Conservation (phyloP, 2,888 invertebrate genomes). For the Caenorhabditis sp. region DNA sequence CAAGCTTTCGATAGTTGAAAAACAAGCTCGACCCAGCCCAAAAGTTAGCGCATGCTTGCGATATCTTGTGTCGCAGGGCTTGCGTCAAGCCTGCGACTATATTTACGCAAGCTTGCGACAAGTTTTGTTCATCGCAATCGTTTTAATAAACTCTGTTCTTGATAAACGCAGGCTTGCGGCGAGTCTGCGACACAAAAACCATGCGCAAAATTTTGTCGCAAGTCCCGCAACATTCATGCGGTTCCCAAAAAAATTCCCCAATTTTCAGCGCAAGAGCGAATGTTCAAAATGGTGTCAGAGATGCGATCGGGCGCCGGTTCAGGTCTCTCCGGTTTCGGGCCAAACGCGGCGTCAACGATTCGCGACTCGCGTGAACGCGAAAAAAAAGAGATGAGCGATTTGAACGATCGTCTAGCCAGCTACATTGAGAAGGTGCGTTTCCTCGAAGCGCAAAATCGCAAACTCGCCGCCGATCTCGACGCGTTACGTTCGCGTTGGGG, state of each 20-base stretch:
- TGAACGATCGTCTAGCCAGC: conserved; percentile 31
- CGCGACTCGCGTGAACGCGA: conserved; percentile 29
- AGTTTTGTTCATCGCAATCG: too few relatives aligned
- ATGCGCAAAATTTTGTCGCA: too few relatives aligned
- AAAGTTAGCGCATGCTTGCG: too few relatives aligned
- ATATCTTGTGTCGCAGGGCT: too few relatives aligned
- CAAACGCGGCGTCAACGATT: conserved; percentile 70
- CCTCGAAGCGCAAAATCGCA: conserved; percentile 70
- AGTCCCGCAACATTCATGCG: too few relatives aligned
- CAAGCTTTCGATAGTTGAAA: too few relatives aligned
- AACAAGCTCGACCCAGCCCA: too few relatives aligned
- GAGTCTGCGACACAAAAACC: too few relatives aligned
- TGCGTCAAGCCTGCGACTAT: too few relatives aligned
- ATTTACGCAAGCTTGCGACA: too few relatives aligned
- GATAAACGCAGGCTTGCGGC: too few relatives aligned
- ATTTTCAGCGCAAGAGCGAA: conserved; percentile 50
- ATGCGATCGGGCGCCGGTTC: conserved; percentile 45
- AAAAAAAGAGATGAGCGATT: conserved; percentile 27
- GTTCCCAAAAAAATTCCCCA: neutral
- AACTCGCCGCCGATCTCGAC: conserved; percentile 69
- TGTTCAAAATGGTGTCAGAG: conserved; percentile 70
- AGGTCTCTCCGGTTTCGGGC: conserved; percentile 50
- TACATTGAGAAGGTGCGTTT: conserved; percentile 61
- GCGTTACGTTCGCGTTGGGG: conserved; percentile 67
- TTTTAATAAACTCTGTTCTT: too few relatives aligned